phyloP scores from a whole-genome alignment of 2,797 vertebrate genomes.

The Onychomys arenicola region DNA sequence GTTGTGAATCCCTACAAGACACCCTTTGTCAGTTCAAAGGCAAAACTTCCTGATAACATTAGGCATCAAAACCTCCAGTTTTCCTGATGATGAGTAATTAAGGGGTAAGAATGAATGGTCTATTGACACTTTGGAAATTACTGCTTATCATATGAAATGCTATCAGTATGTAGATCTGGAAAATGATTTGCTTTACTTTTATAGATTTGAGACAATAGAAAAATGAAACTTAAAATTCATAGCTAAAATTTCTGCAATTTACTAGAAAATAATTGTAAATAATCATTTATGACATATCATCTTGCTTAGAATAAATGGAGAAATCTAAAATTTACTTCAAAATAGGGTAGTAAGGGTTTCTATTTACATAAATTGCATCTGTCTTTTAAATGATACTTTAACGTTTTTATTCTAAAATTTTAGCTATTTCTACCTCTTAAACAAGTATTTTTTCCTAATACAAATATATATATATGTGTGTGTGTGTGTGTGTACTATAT shows the following conservation, averaged over 20 bases:
- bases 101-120: no score
- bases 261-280: background rate
- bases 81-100: no score
- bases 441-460: background rate
- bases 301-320: background rate
- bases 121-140: no score
- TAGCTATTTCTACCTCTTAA: slow-evolving; percentile 63
- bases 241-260: background rate
- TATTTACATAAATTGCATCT: slow-evolving; percentile 55
- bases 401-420: slow-evolving; percentile 75
- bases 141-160: no score
- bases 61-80: background rate
- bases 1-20: background rate
- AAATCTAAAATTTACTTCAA: slow-evolving; percentile 7
- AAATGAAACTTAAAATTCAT: background rate
- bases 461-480: no score
- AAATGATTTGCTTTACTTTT: no score
- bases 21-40: background rate
- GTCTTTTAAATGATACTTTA: slow-evolving; percentile 72
- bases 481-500: background rate
- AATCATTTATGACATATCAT: background rate
- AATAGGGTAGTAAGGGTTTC: background rate
- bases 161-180: no score
- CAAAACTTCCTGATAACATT: background rate
- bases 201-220: no score